Evolutionary conservation across 1,140 invertebrate species (phyloP).

Genomic region (Drosophila nigrodunni): DNA sequence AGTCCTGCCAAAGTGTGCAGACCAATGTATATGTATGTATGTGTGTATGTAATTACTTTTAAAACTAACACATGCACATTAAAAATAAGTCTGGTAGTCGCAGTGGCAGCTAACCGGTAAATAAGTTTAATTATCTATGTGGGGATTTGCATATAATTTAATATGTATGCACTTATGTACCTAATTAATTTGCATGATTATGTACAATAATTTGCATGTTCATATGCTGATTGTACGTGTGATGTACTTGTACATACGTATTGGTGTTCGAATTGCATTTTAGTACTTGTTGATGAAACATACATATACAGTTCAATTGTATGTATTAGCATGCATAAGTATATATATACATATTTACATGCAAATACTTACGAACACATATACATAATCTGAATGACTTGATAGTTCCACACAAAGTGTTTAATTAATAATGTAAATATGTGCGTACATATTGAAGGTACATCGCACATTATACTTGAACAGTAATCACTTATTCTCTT

Average conservation of each 20-base stretch:
- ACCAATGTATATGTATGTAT: background rate
- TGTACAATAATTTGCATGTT: constrained; percentile 2
- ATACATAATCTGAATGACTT: constrained; percentile 24
- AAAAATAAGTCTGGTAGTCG: background rate
- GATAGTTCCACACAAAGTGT: background rate
- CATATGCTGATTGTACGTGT: constrained; percentile 2
- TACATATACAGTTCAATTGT: constrained; percentile 3
- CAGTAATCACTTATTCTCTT: constrained; percentile 27
- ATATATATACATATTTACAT: constrained; percentile 12
- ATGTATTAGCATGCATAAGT: constrained; percentile 12
- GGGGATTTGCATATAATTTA: constrained; percentile 1
- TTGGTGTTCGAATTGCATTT: background rate
- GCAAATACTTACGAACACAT: constrained; percentile 17
- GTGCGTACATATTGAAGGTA: constrained; percentile 15
- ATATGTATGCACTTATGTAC: background rate
- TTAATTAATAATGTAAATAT: constrained; percentile 1
- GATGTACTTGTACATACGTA: background rate
- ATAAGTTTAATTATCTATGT: background rate
- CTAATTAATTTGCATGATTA: no score
- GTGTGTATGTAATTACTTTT: constrained; percentile 1
- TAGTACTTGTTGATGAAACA: constrained; percentile 42
- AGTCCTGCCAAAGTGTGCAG: background rate
- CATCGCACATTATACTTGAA: constrained; percentile 7
- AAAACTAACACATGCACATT: background rate
- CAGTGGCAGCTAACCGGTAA: background rate